Conservation (phyloP, 1,140 invertebrate genomes). For the Amyelois transitella region DNA sequence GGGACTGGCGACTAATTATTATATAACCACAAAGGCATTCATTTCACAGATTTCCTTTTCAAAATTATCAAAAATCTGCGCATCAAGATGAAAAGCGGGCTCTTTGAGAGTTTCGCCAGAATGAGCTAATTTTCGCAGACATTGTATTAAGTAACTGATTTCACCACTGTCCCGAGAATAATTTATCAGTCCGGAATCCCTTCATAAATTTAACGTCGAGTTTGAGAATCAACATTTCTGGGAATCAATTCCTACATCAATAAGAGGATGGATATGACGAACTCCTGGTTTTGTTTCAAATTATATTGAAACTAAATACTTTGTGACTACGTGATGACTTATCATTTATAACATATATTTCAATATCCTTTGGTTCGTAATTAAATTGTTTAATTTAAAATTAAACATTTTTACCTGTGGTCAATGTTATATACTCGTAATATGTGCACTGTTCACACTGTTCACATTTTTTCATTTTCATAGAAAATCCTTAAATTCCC, state of each 20-base stretch:
- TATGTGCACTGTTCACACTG: no score
- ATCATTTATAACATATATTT: no score
- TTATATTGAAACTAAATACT: no score
- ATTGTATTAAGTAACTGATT: conserved; percentile 9
- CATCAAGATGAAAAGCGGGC: not conserved
- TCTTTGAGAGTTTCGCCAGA: not conserved
- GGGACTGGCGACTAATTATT: not conserved
- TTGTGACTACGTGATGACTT: no score
- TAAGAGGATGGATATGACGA: no score
- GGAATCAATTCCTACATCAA: not conserved
- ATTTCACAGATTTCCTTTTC: conserved; percentile 1
- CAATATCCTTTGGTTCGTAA: no score
- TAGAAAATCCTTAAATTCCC: no score
- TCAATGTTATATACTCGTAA: no score
- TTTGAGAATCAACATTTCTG: conserved; percentile 1
- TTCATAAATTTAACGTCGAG: conserved; percentile 7
- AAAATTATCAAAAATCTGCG: not conserved
- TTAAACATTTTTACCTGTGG: no score
- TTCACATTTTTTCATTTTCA: no score
- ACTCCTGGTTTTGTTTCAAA: no score
- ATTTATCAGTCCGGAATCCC: conserved; percentile 7
- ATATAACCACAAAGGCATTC: not conserved
- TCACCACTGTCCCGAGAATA: conserved; percentile 5
- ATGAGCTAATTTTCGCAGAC: conserved; percentile 7
- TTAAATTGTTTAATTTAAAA: no score